Percentiles rank a stretch among this genome's conserved stretches.
phyloP scores from a whole-genome alignment of 2,888 invertebrate genomes.

The Dioctria linearis region DNA sequence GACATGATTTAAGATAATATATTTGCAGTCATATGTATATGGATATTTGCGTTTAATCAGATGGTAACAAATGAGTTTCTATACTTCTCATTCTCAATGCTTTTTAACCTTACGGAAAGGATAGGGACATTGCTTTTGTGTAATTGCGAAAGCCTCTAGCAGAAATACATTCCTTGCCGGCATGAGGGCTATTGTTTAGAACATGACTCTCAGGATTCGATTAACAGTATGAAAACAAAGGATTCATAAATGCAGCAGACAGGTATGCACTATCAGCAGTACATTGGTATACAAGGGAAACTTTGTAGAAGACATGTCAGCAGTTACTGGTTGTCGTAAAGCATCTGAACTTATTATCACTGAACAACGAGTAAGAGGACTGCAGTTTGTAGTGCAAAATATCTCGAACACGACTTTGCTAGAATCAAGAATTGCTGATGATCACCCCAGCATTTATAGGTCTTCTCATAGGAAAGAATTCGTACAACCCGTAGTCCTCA shows the following conservation, averaged over 20 bases:
- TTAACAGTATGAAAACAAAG: slow-evolving; percentile 54
- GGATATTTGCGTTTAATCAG: too few species aligned
- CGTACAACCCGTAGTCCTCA: slow-evolving; percentile 28
- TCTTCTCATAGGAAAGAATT: slow-evolving; percentile 48
- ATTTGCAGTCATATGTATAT: too few species aligned
- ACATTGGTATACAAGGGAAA: slow-evolving; percentile 52
- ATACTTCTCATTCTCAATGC: neutral
- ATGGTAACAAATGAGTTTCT: neutral
- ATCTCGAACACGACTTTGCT: slow-evolving; percentile 43
- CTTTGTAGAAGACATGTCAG: slow-evolving; percentile 54
- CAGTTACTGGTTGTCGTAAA: slow-evolving; percentile 45
- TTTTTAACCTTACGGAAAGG: neutral
- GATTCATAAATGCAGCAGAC: slow-evolving; percentile 54
- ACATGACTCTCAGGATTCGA: slow-evolving; percentile 54
- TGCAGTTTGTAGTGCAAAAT: slow-evolving; percentile 39
- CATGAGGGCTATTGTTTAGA: slow-evolving; percentile 51
- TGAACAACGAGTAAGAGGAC: slow-evolving; percentile 29
- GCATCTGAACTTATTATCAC: slow-evolving; percentile 43
- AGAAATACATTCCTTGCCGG: slow-evolving; percentile 33
- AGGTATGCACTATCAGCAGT: slow-evolving; percentile 51
- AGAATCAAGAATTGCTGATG: slow-evolving; percentile 21
- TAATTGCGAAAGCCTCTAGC: slow-evolving; percentile 28
- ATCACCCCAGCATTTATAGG: neutral
- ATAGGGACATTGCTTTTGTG: slow-evolving; percentile 29
- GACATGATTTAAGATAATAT: too few species aligned